These are phyloP conservation scores for Tragelaphus imberbis DNA, from an alignment of 2,113 vertebrate genomes.

Conservation along the genomic window DNA sequence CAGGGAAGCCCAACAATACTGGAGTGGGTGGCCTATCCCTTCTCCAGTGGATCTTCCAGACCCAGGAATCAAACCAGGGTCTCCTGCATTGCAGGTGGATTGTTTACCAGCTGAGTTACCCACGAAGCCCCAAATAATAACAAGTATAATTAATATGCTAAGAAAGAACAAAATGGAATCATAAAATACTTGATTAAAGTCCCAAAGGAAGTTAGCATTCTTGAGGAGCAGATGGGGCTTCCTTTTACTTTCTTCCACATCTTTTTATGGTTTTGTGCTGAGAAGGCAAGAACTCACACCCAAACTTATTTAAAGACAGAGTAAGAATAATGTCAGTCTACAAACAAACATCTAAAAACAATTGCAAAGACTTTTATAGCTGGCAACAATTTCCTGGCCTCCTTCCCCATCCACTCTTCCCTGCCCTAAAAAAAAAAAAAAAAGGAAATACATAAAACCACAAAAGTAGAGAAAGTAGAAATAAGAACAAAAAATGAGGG, in stretches of 20 bases:
- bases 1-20: too few relatives aligned
- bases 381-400: not conserved
- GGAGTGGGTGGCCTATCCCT: not conserved
- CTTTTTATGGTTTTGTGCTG: constrained; percentile 46
- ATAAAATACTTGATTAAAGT: not conserved
- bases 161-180: not conserved
- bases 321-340: not conserved
- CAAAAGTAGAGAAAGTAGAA: not conserved
- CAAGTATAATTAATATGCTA: not conserved
- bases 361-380: not conserved
- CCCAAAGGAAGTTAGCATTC: not conserved
- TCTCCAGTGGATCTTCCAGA: not conserved
- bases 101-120: not conserved
- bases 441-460: not conserved
- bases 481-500: not conserved
- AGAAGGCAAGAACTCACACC: constrained; percentile 36
- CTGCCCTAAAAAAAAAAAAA: not conserved
- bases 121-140: not conserved
- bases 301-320: constrained; percentile 53
- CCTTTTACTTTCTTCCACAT: constrained; percentile 38
- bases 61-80: not conserved
- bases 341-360: constrained; percentile 8
- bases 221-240: not conserved
- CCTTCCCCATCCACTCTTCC: not conserved
- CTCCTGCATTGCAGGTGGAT: not conserved